phyloP scores from a whole-genome alignment of 1,140 invertebrate species.

The Andricus grossulariae region DNA sequence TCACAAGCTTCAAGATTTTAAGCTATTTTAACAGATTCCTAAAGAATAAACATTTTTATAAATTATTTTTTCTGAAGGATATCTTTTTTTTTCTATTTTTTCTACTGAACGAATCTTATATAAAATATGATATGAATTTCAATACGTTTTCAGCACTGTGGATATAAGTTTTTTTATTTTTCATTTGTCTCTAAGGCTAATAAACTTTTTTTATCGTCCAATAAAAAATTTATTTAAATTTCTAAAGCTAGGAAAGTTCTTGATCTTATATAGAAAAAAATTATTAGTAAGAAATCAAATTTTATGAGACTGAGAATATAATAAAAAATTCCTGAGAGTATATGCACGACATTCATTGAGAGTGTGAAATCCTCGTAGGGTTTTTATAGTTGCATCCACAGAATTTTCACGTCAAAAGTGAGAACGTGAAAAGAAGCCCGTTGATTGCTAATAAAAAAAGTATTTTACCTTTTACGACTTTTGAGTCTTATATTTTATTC shows the following conservation, averaged over 20 bases:
- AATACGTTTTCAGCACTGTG: too few species aligned
- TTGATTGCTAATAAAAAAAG: background rate
- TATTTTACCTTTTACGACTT: background rate
- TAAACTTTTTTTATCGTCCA: too few species aligned
- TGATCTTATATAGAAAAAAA: background rate
- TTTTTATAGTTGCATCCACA: background rate
- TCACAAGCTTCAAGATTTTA: too few species aligned
- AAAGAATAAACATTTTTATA: too few species aligned
- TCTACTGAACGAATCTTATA: too few species aligned
- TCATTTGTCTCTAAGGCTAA: too few species aligned
- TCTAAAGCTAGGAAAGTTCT: background rate
- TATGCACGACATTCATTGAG: background rate
- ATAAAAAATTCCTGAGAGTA: conserved; percentile 3
- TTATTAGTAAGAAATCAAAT: background rate
- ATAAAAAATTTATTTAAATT: background rate
- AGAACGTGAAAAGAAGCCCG: background rate
- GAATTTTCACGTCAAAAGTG: background rate
- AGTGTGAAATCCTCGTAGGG: background rate
- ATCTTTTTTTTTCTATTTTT: too few species aligned
- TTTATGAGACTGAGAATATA: conserved; percentile 7
- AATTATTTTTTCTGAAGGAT: too few species aligned
- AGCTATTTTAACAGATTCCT: too few species aligned
- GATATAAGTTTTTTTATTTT: too few species aligned
- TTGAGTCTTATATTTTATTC: background rate
- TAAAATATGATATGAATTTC: too few species aligned